phyloP scores from a whole-genome alignment of 2,888 invertebrate genomes.

The Nematopogon swammerdamellus region DNA sequence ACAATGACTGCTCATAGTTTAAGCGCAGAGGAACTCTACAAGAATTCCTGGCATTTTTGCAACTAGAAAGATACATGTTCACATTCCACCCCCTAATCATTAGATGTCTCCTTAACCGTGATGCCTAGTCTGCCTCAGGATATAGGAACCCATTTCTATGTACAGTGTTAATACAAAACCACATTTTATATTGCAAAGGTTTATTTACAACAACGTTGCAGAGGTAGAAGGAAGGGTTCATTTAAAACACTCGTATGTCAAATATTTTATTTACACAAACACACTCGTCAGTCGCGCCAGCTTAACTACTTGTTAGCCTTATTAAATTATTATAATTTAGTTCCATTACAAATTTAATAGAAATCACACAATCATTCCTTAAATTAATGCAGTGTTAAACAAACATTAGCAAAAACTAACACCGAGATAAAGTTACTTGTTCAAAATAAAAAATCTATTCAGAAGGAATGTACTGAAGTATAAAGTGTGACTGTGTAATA shows the following conservation, averaged over 20 bases:
- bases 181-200: neutral
- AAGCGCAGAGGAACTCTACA: no score
- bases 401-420: neutral
- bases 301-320: slow-evolving; percentile 3
- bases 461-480: neutral
- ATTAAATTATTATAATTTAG: neutral
- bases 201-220: neutral
- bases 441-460: neutral
- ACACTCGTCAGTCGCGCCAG: neutral
- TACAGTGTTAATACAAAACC: neutral
- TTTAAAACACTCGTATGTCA: neutral
- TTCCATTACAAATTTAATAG: neutral
- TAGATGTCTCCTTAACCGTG: no score
- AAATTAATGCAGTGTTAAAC: neutral
- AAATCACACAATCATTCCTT: neutral
- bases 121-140: no score
- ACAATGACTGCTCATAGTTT: no score
- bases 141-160: no score
- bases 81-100: no score
- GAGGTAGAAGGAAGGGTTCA: neutral
- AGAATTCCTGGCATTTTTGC: no score
- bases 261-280: slow-evolving; percentile 2
- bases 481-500: no score
- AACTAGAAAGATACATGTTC: no score
- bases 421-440: no score